Evolutionary conservation across 2,888 invertebrate species (phyloP).

Genomic region (Bombylius discolor): DNA sequence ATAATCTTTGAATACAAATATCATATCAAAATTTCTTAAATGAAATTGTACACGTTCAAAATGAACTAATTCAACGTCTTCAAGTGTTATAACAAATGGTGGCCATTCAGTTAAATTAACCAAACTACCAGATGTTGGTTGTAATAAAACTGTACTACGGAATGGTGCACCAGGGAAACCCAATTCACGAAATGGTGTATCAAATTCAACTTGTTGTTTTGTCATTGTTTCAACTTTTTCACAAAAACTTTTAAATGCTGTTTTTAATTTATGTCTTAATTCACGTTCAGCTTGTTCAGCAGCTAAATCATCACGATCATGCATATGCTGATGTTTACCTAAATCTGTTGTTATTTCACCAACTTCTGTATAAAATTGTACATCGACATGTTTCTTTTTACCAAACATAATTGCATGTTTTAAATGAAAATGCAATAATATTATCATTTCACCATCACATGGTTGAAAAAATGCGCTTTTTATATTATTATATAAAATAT

Average conservation of each 20-base stretch:
- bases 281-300: conserved; percentile 98
- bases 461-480: conserved; percentile 99
- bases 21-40: conserved; percentile 98
- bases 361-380: conserved; percentile 99
- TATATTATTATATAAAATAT: conserved; percentile 97
- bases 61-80: conserved; percentile 95
- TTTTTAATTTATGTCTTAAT: conserved; percentile 87
- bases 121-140: conserved; percentile 95
- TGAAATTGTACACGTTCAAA: conserved; percentile 99
- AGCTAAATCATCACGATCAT: conserved; percentile 95
- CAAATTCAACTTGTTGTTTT: conserved; percentile 95
- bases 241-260: conserved; percentile 96
- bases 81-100: conserved; percentile 94
- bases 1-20: conserved; percentile 98
- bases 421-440: conserved; percentile 94
- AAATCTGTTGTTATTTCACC: conserved; percentile 99
- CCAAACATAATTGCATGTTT: conserved; percentile 99
- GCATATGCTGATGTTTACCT: conserved; percentile 99
- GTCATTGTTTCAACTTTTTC: conserved; percentile 93
- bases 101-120: conserved; percentile 99
- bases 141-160: conserved; percentile 88
- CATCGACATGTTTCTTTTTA: conserved; percentile 97
- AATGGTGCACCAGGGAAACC: conserved; percentile 97
- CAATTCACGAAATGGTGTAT: conserved; percentile 94
- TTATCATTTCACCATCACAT: conserved; percentile 99